A percentile compares a stretch with the other conserved stretches of the same genome.
These are phyloP conservation scores for Hoplostethus mediterraneus DNA, from an alignment of 2,797 vertebrate genomes.

Conservation along the genomic window DNA sequence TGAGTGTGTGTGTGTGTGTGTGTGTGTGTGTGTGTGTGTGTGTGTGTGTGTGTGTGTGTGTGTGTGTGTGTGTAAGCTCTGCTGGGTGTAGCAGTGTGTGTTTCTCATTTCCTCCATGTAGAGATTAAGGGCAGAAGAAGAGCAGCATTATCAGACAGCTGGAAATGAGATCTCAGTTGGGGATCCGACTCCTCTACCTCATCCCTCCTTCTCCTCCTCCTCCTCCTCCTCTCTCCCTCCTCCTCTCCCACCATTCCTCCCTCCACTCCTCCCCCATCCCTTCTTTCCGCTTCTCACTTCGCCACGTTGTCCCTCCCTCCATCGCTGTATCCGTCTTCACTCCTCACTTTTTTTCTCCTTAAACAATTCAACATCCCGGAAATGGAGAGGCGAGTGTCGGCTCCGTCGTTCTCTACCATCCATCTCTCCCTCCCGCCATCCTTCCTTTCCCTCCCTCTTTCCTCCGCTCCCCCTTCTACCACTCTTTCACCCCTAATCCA, in stretches of 20 bases:
- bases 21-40: conserved; percentile 7
- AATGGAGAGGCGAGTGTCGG: too few relatives aligned
- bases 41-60: background rate
- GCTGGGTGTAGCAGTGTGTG: conserved; percentile 51
- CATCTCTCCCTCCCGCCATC: conserved; percentile 1
- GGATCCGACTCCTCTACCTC: conserved; percentile 55
- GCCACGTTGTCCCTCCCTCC: conserved; percentile 4
- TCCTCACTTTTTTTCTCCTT: conserved; percentile 3
- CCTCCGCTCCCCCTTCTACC: background rate
- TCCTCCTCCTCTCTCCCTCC: conserved; percentile 19
- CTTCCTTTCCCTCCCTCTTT: conserved; percentile 22
- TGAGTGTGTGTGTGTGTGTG: background rate
- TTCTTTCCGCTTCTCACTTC: conserved; percentile 13
- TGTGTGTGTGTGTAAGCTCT: conserved; percentile 9
- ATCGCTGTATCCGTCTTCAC: background rate
- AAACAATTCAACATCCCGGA: background rate
- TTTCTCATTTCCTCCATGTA: conserved; percentile 77
- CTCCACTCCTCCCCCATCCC: conserved; percentile 23
- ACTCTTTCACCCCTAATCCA: background rate
- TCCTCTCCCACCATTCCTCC: conserved; percentile 24
- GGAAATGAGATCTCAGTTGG: conserved; percentile 79
- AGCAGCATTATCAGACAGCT: conserved; percentile 78
- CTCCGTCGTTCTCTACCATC: conserved; percentile 19
- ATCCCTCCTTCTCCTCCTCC: conserved; percentile 58
- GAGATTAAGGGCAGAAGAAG: conserved; percentile 76